Base-by-base conservation (phyloP, 1,140 invertebrate genomes). In the Bombus polaris region DNA sequence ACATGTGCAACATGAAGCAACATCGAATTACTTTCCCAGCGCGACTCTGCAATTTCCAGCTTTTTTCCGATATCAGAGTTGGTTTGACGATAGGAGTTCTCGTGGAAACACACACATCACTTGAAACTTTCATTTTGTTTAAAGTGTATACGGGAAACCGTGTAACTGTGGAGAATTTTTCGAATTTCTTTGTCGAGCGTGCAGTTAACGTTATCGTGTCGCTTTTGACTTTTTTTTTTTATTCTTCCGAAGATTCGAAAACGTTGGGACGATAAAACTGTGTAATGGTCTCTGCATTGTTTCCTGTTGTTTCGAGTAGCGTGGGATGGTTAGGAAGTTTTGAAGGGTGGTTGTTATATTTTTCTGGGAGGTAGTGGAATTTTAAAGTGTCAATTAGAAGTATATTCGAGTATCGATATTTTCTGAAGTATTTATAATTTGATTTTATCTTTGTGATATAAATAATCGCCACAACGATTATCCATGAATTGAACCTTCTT, bases 11-110 rank as follows among this genome's bases (percentile, higher is more conserved):
- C 82, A 32, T 32, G 44, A 68, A 44, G 81, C 57, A 71, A 83
- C 47, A 71, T 78, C 44, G 73, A 83, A 77, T 83, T 77, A 76
- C 44, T 83, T 77, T 68, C 28, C 15, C 12, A 39, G 3, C 3
- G 4, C 37, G 37, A n/a, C 25, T 42, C 25, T 39, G 28, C 28
- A 9, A 72, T 72, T 72, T 35, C 9, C 25, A 37, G 4, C 6
- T 42, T 35, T 66, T 35, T 35, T 18, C 15, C 65, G 65, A 35
- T 18, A 62, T n/a, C 53, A 62, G 28, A 13, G 2, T 42, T 47
- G 71, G 39, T 3, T 66, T n/a, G 32, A 35, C 47, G 47, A 66
- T 35, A 66, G 32, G 15, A 32, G 4, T n/a, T 8, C n/a, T 32
- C 62, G 62, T 66, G n/a, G 65, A 35, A 66, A 66, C 15, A 66